These are phyloP conservation scores for Hyperopisus bebe DNA, from an alignment of 2,113 vertebrate species.

Conservation along the genomic window DNA sequence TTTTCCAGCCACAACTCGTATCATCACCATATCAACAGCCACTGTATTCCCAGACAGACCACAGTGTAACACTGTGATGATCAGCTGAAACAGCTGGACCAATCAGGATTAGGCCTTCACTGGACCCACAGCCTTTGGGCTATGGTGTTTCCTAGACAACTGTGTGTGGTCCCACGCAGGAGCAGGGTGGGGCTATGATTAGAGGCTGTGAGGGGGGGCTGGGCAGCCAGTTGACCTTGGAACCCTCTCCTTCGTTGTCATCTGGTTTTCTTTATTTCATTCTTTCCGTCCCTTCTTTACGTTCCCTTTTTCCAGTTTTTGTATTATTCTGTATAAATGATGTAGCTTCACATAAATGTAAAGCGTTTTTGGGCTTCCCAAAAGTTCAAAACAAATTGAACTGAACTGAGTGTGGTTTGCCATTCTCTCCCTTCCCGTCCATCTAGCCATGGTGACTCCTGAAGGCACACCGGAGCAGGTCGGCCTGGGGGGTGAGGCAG, in stretches of 20 bases:
- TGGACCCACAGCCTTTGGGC: background rate
- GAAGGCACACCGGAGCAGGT: constrained; percentile 70
- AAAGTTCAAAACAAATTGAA: background rate
- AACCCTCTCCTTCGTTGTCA: background rate
- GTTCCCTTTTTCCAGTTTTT: background rate
- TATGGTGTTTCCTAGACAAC: background rate
- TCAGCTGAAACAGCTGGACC: background rate
- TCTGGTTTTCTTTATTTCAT: background rate
- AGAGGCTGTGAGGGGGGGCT: background rate
- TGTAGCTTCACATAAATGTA: no score
- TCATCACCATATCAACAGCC: background rate
- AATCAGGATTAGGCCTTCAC: background rate
- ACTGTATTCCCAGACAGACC: background rate
- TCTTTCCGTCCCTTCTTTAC: background rate
- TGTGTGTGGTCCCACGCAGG: background rate
- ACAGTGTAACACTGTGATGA: background rate
- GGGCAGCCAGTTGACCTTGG: background rate
- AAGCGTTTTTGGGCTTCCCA: background rate
- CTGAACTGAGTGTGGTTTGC: background rate
- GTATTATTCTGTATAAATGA: background rate
- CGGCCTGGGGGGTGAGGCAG: constrained; percentile 62
- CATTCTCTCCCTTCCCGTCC: background rate
- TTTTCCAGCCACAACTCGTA: background rate
- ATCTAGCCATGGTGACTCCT: constrained; percentile 65
- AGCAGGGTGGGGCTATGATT: background rate